These are phyloP conservation scores for Melanostoma scalare DNA, from an alignment of 2,888 invertebrate genomes.

Conservation along the genomic window DNA sequence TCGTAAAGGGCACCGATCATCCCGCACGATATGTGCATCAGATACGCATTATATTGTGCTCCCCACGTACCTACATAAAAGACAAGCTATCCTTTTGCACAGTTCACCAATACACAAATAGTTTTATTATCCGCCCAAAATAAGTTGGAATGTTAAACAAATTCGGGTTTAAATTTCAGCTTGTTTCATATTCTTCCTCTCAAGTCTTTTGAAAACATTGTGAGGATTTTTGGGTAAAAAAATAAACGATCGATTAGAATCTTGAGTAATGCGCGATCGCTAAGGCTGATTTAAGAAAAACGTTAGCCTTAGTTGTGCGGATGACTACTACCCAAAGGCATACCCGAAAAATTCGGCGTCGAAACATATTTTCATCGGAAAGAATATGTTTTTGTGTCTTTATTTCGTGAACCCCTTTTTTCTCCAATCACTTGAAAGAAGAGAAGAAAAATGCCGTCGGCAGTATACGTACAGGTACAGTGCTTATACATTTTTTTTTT, in stretches of 20 bases:
- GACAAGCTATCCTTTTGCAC: constrained; percentile 5
- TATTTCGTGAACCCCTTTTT: constrained; percentile 43
- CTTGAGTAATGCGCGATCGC: constrained; percentile 54
- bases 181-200: constrained; percentile 21
- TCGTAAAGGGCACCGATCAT: constrained; percentile 69
- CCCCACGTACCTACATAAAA: neutral
- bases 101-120: constrained; percentile 25
- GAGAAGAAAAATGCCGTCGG: neutral
- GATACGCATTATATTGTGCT: constrained; percentile 44
- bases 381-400: constrained; percentile 58
- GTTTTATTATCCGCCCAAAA: constrained; percentile 64
- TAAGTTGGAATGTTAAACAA: constrained; percentile 72
- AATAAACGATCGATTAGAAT: constrained; percentile 66
- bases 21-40: constrained; percentile 50
- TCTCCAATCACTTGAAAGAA: neutral
- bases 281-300: constrained; percentile 34
- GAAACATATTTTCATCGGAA: constrained; percentile 20
- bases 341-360: neutral
- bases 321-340: constrained; percentile 7
- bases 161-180: constrained; percentile 31
- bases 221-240: neutral
- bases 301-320: too few species aligned
- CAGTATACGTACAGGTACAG: neutral
- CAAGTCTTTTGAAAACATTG: too few species aligned
- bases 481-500: neutral